Conservation (phyloP, 2,888 invertebrate genomes). For the Molanna angustata region DNA sequence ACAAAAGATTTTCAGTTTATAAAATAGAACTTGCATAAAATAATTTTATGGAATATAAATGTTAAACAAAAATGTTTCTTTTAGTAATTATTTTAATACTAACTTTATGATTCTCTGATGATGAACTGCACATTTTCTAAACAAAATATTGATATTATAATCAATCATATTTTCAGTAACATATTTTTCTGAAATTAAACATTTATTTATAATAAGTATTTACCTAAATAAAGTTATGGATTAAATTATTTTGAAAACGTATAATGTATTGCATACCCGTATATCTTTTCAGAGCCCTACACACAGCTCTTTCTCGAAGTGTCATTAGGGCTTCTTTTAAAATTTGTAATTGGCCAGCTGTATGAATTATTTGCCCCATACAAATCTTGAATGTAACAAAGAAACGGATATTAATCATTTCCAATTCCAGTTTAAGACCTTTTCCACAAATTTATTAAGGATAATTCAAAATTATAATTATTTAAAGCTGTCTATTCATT, state of each 20-base stretch:
- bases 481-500: too few species aligned
- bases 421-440: too few species aligned
- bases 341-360: slow-evolving; percentile 27
- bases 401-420: neutral
- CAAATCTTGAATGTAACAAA: slow-evolving; percentile 22
- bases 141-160: slow-evolving; percentile 8
- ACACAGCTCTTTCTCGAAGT: slow-evolving; percentile 14
- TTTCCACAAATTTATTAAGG: too few species aligned
- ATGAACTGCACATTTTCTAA: slow-evolving; percentile 26
- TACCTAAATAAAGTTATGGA: too few species aligned
- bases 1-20: too few species aligned
- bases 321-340: slow-evolving; percentile 22
- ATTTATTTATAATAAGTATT: neutral
- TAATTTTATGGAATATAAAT: too few species aligned
- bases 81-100: neutral
- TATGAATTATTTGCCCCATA: slow-evolving; percentile 30
- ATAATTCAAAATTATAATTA: too few species aligned
- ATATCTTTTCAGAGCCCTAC: too few species aligned
- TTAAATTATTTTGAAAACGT: too few species aligned
- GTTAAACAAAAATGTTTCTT: neutral
- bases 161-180: slow-evolving; percentile 2
- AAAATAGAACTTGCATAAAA: too few species aligned
- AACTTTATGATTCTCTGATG: slow-evolving; percentile 26
- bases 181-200: slow-evolving; percentile 12
- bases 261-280: too few species aligned